Evolutionary conservation across 1,140 invertebrate genomes (phyloP).

Genomic region (Vanessa atalanta): DNA sequence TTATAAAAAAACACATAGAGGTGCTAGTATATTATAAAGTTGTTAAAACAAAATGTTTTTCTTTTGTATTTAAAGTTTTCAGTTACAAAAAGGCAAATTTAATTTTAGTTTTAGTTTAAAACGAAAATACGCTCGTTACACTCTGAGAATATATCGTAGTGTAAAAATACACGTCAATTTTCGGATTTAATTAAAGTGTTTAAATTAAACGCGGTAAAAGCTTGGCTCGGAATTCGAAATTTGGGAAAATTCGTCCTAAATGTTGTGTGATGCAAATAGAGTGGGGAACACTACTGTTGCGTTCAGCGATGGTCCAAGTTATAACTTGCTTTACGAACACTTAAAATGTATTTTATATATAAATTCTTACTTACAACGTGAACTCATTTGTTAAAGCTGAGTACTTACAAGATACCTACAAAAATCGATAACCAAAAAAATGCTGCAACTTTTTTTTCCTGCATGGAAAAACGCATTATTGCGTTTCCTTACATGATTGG

Average conservation of each 20-base stretch:
- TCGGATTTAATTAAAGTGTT: conserved; percentile 48
- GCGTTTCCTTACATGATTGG: too few relatives aligned
- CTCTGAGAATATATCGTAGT: background rate
- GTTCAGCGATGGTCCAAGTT: conserved; percentile 27
- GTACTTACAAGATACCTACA: too few relatives aligned
- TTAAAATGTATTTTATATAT: too few relatives aligned
- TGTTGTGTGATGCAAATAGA: conserved; percentile 47
- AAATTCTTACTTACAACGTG: too few relatives aligned
- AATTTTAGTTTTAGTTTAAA: background rate
- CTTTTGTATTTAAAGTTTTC: background rate
- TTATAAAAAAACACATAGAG: conserved; percentile 8
- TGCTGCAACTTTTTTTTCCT: too few relatives aligned
- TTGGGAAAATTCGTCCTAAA: conserved; percentile 52
- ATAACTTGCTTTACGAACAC: background rate
- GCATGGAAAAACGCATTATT: too few relatives aligned
- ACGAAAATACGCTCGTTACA: background rate
- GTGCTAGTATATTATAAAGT: background rate
- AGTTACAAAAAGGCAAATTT: background rate
- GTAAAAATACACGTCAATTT: conserved; percentile 27
- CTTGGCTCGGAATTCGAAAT: conserved; percentile 47
- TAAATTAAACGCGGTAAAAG: conserved; percentile 50
- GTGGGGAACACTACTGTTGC: conserved; percentile 26
- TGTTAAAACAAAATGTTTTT: background rate
- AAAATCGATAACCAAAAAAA: too few relatives aligned
- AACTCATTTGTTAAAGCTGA: background rate